Conservation (phyloP, 2,888 invertebrate species). For the Ceramica pisi region DNA sequence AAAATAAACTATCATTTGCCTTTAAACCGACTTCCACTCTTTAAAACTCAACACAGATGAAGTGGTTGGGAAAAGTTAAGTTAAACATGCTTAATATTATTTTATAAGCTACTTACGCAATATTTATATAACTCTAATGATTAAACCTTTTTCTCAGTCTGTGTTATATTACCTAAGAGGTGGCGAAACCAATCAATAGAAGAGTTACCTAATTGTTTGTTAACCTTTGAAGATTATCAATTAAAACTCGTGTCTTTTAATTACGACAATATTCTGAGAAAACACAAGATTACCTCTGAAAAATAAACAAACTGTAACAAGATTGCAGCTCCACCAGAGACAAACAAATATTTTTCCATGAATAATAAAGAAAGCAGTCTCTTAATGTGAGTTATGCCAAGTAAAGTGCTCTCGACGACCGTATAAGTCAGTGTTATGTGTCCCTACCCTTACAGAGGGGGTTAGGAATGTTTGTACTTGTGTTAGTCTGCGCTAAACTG, state of each 20-base stretch:
- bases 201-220: not conserved
- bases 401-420: constrained; percentile 11
- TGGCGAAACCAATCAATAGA: not conserved
- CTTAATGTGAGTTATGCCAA: constrained; percentile 16
- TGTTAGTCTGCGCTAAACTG: constrained; percentile 30
- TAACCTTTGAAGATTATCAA: too few relatives aligned
- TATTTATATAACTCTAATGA: too few relatives aligned
- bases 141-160: too few relatives aligned
- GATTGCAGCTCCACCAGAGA: not conserved
- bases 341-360: constrained; percentile 5
- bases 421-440: not conserved
- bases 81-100: too few relatives aligned
- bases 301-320: constrained; percentile 3
- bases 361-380: constrained; percentile 37
- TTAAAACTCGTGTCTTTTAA: too few relatives aligned
- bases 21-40: too few relatives aligned
- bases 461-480: constrained; percentile 26
- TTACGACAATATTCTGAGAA: too few relatives aligned
- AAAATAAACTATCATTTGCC: too few relatives aligned
- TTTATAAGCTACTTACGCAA: too few relatives aligned
- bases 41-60: too few relatives aligned
- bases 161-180: too few relatives aligned
- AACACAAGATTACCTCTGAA: constrained; percentile 10
- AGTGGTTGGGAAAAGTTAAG: too few relatives aligned
- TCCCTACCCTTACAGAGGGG: constrained; percentile 8